Base-by-base conservation (phyloP, 2,797 vertebrate species). In the Lepilemur septentrionalis region DNA sequence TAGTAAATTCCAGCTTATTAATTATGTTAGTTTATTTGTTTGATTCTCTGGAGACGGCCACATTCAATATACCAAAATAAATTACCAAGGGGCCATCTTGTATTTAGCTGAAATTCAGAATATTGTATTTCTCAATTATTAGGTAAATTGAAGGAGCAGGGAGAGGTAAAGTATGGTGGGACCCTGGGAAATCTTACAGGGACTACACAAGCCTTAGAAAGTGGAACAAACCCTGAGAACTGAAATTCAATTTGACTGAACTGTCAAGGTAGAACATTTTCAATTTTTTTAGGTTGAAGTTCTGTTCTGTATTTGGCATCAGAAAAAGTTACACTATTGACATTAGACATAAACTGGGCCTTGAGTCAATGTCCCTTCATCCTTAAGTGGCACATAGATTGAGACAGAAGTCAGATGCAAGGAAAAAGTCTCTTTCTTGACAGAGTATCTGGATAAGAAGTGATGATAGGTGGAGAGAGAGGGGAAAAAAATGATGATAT, bases 321-420 rank as follows among this genome's bases (percentile, higher is more conserved):
- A 91, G 89, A 91, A 88, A 50, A 89, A 85, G 41, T 90, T 93
- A 84, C 59, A 18, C 9, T 89, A 63, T 88, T 84, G 57, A 95
- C 57, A 59, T 61, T 22, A 88, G 43, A 87, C 59, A 41, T 17
- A 87, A 79, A 78, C n/a, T n/a, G 46, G 17, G 30, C 23, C 67
- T 63, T 84, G 32, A 78, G 46, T 81, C 84, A 93, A 72, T 32
- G 13, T 73, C 30, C 88, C 78, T 94, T 80, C 22, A 61, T 79
- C 28, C 46, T 61, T 70, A 73, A 93, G 75, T 90, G 72, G 32
- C 35, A 43, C 32, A 41, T 65, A 35, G 72, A 91, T 57, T 88
- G 83, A 96, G 73, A 83, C 23, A 55, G 59, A 89, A 89, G 69
- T 73, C 20, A 79, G 50, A 55, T 23, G 75, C 38, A 67, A 57